Evolutionary conservation across 2,797 vertebrate genomes (phyloP).

Genomic region (Oreochromis mossambicus): DNA sequence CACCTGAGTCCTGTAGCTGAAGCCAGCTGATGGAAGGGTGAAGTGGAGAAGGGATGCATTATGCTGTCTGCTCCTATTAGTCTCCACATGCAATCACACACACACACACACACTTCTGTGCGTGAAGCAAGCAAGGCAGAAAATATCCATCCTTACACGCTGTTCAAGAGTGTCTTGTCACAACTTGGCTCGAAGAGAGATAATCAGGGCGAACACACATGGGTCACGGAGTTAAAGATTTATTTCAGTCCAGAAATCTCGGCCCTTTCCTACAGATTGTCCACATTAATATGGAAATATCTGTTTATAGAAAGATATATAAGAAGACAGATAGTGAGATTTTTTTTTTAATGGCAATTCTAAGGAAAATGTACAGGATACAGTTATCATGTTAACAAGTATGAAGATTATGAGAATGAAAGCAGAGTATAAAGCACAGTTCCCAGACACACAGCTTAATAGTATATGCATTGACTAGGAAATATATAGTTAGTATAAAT

Average conservation of each 20-base stretch:
- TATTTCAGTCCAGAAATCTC: background rate
- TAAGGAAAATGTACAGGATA: background rate
- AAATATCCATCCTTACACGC: background rate
- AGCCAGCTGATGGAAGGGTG: background rate
- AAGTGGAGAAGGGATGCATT: background rate
- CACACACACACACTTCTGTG: background rate
- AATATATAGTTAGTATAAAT: conserved; percentile 13
- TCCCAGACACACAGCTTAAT: background rate
- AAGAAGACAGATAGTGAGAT: background rate
- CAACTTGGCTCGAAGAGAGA: background rate
- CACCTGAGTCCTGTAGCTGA: conserved; percentile 1
- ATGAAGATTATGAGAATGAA: background rate
- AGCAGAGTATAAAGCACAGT: background rate
- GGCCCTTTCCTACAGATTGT: background rate
- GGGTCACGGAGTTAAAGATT: background rate
- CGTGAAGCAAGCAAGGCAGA: background rate
- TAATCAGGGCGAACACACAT: background rate
- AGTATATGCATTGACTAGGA: background rate
- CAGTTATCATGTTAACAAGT: background rate
- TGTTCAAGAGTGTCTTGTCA: background rate
- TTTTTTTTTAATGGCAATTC: background rate
- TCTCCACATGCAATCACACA: background rate
- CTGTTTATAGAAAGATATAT: background rate
- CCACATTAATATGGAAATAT: background rate
- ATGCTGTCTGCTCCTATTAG: conserved; percentile 1